A percentile compares a stretch with the other conserved stretches of the same genome.
Conservation (phyloP, 30 jellyfish, hydroid and myxozoan species). For the Mastigias papua region DNA sequence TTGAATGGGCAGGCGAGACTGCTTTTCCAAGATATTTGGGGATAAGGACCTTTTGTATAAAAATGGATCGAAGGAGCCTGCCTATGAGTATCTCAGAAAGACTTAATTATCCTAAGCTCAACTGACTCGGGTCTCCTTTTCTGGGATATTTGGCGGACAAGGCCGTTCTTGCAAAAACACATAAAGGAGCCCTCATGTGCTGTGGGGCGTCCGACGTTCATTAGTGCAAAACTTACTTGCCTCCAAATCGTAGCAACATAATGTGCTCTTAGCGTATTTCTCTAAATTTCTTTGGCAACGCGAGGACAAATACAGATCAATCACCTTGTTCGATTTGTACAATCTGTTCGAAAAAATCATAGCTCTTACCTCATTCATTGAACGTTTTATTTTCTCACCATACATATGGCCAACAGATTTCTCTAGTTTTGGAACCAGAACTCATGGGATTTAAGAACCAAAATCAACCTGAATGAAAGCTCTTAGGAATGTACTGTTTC, state of each 20-base stretch:
- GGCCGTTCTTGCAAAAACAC: neutral
- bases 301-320: neutral
- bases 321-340: too few relatives aligned
- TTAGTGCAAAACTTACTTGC: neutral
- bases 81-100: too few relatives aligned
- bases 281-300: neutral
- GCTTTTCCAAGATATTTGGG: neutral
- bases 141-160: neutral
- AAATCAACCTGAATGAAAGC: constrained; percentile 60
- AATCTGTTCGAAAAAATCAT: neutral
- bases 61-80: too few relatives aligned
- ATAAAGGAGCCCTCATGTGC: too few relatives aligned
- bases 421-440: constrained; percentile 51
- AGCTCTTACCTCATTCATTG: constrained; percentile 37
- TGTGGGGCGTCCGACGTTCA: neutral
- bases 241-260: constrained; percentile 5
- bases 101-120: too few relatives aligned
- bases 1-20: neutral
- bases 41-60: neutral
- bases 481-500: constrained; percentile 36
- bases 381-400: constrained; percentile 30
- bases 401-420: constrained; percentile 54
- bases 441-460: constrained; percentile 41
- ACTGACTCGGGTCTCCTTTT: neutral
- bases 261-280: neutral